Conservation (phyloP, 1,140 invertebrate genomes). For the Gerris buenoi region DNA sequence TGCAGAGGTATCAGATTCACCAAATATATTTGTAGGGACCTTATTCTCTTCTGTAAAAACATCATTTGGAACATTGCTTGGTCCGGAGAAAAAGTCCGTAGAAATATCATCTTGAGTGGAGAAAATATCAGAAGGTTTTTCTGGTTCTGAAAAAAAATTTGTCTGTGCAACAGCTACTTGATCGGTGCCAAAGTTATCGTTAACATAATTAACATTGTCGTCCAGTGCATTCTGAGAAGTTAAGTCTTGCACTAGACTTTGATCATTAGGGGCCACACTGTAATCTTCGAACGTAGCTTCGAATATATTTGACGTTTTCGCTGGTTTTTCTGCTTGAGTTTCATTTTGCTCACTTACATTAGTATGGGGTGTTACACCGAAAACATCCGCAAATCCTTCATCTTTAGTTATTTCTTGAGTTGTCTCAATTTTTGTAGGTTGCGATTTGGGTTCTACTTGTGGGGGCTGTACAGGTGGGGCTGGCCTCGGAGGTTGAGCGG, state of each 20-base stretch:
- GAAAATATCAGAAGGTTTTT: not conserved
- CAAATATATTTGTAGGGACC: not conserved
- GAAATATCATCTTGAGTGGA: not conserved
- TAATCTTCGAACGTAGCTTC: not conserved
- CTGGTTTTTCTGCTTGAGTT: not conserved
- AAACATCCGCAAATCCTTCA: conserved; percentile 9
- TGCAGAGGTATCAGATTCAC: not conserved
- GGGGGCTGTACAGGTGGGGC: conserved; percentile 13
- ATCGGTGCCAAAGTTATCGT: not conserved
- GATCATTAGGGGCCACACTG: not conserved
- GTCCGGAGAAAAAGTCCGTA: not conserved
- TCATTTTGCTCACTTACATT: conserved; percentile 4
- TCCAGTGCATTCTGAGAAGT: not conserved
- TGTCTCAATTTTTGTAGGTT: not conserved
- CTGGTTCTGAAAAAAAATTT: not conserved
- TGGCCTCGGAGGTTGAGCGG: conserved; percentile 9
- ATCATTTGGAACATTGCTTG: not conserved
- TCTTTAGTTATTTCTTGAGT: not conserved
- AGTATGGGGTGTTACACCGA: conserved; percentile 1
- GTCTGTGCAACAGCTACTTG: not conserved
- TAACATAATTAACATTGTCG: not conserved
- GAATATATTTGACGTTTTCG: not conserved
- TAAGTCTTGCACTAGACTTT: not conserved
- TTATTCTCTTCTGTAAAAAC: not conserved
- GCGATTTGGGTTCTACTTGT: conserved; percentile 17